Base-by-base conservation (phyloP, 2,797 vertebrate species). In the Percopsis omiscomaycus region DNA sequence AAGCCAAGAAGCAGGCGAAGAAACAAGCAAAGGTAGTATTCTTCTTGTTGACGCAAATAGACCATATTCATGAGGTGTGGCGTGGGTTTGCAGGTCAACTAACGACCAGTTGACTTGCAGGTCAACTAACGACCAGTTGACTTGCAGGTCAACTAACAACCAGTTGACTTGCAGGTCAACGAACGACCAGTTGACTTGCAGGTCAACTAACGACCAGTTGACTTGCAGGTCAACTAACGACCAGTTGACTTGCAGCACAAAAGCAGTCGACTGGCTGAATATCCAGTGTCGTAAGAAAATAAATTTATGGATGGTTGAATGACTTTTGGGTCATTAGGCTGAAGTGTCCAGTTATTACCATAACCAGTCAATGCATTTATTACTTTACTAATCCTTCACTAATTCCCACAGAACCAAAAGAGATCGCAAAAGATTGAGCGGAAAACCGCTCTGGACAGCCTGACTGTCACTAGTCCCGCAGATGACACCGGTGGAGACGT, bases 1-100 rank as follows among this genome's bases (percentile, higher is more conserved):
- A 98, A 78, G 93, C 91, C 11, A 99, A 98, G 86, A 99, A 96
- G 69, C 96, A 97, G 77, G 96, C 97, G 32, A 98, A 91, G 87
- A 99, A 97, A 76, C 95, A 96, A 82, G 93, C 96, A 53, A 99
- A 99, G 95, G 96, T 98, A 84, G 48, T 1, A 30, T 1, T 58
- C 0, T 63, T 44, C 69, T 69, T 32, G 6, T 47, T 62, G 11
- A 32, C 15, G 2, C 56, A 58, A 14, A 58, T 22, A 12, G 15
- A 28, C 42, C 42, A 14, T 46, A 11, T 58, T 8, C 44, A 28
- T 52, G 1, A 30, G 2, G 6, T 42, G 6, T 42, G 6, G 37
- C 37, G 6, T 9, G 6, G 37, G 22, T 22, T 22, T 22, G 22
- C 22, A 22, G 1, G 22, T 22, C 22, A 22, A 22, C 22, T 22